Evolutionary conservation across 2,888 invertebrate species (phyloP), one percentile per base, ranked within the genome.

Genomic region (Heliconius ethilla): DNA sequence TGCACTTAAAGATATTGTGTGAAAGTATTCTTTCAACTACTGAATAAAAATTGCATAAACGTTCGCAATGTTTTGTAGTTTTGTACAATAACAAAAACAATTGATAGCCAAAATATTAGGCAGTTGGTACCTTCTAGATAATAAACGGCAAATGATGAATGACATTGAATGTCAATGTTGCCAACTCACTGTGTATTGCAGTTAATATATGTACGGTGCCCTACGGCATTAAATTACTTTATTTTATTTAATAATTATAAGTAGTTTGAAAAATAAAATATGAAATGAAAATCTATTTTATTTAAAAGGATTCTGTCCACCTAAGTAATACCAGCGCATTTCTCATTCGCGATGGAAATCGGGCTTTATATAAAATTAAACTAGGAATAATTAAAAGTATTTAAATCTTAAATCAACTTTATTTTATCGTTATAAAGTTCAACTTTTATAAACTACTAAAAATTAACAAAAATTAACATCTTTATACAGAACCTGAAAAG

Each of bases 31-130:
- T 66, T 15, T 37, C n/a, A 37, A 11, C 13, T 67, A 67, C n/a
- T 37, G 18, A 65, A 29, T 9, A n/a, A 51, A 51, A 51, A 51
- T 18, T 51, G 45, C 45, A 6, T 51, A 51, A 51, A 51, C 2
- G 1, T 22, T 18, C 11, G 67, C n/a, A 13, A 37, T 13, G 37
- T 37, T 67, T n/a, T n/a, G 9, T 18, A 37, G 37, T 37, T 37
- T n/a, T 37, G 37, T n/a, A 67, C 67, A 67, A 67, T 67, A 67
- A 67, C 67, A 67, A 67, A 66, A 67, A 67, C 67, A 67, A 67
- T 67, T 67, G 67, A 51, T 59, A 67, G 67, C 51, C 40, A 51
- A 75, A 62, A 51, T 51, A 51, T 73, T 62, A 73, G 65, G n/a
- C 65, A 65, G 29, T 75, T 13, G 2, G 33, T 37, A 62, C 6